Evolutionary conservation across 2,888 invertebrate genomes (phyloP), one percentile per base, ranked within the genome.

Genomic region (Meteorus cinctellus): DNA sequence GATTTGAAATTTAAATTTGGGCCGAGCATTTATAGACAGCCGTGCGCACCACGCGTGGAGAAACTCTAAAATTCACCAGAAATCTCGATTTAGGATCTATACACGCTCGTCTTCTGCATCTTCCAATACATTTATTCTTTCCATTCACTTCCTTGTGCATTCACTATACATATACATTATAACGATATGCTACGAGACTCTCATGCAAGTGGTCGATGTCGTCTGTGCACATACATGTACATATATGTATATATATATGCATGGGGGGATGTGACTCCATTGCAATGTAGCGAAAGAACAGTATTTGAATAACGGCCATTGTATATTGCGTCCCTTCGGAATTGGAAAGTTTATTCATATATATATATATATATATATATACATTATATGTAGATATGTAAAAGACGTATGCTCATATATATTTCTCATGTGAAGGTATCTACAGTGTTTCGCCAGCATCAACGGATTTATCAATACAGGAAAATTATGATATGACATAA

Each of bases 1-100:
- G 88, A 89, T 89, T 88, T 89, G 89, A 89, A 89, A 88, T 89
- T 89, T 87, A 88, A 89, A 89, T 89, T 84, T 82, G 79, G 79
- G 16, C 55, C 34, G 59, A 67, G 27, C 63, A 67, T 77, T 75
- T 75, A 72, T 69, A 77, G 63, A 69, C 60, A 66, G 73, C 69
- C 69, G 60, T 72, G 75, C 62, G 60, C 36, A 69, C 36, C 68
- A 69, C 81, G 82, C 84, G 85, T 83, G 83, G 80, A 83, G 77
- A 74, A 79, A 78, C 84, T 82, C 84, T 81, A 83, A 84, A 79
- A 86, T 87, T 88, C 87, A 80, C 80, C 77, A 82, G 84, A 86
- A 87, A 89, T 88, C 88, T 87, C 84, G 81, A 83, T 82, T 82
- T 82, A 84, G 83, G 86, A 88, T 88, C 87, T 88, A 76, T 78